A percentile compares a stretch with the other conserved stretches of the same genome.
Conservation (phyloP, 2,888 invertebrate genomes). For the Empis stercorea region DNA sequence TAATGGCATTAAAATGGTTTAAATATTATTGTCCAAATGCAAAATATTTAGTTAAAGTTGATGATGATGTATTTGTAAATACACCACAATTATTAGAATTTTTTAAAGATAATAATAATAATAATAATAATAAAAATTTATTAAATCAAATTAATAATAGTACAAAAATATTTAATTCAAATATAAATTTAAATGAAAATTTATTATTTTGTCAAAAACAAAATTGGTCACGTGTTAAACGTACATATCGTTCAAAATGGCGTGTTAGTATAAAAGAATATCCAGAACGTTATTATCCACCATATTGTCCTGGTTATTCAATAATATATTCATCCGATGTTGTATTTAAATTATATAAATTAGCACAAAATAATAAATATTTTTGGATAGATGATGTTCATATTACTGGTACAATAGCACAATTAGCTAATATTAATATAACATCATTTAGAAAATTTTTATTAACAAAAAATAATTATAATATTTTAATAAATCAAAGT, state of each 20-base stretch:
- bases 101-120: constrained; percentile 16
- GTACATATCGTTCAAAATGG: constrained; percentile 63
- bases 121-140: constrained; percentile 32
- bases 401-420: constrained; percentile 53
- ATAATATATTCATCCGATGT: constrained; percentile 54
- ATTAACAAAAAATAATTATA: constrained; percentile 18
- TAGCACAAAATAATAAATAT: constrained; percentile 48
- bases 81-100: constrained; percentile 47
- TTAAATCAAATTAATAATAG: too few species aligned
- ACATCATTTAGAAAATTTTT: constrained; percentile 26
- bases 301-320: constrained; percentile 63
- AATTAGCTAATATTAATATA: constrained; percentile 39
- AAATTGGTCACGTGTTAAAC: constrained; percentile 39
- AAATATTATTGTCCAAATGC: constrained; percentile 54
- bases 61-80: constrained; percentile 67
- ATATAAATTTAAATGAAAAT: constrained; percentile 29
- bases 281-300: constrained; percentile 49
- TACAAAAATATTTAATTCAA: too few species aligned
- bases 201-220: constrained; percentile 51
- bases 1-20: constrained; percentile 69
- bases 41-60: constrained; percentile 56
- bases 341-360: constrained; percentile 42
- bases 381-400: constrained; percentile 81
- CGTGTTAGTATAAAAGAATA: constrained; percentile 57
- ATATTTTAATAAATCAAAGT: constrained; percentile 13